Evolutionary conservation across 35 echinoderm and acorn worm genomes (phyloP).

Genomic region (Acanthaster planci): DNA sequence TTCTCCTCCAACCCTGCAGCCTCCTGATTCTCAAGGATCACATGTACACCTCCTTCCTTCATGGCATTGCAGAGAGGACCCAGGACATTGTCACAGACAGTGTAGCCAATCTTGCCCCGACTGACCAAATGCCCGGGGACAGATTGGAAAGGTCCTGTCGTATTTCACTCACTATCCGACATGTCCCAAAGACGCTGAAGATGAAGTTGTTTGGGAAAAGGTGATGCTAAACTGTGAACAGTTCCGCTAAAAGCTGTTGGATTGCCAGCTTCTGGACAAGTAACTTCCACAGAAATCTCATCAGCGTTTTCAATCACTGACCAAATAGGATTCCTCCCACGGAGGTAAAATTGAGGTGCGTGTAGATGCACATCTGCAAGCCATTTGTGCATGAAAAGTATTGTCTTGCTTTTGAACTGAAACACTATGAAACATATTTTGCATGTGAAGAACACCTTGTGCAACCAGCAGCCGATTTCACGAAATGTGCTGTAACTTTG

Average conservation of each 20-base stretch:
- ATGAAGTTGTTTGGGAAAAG: slow-evolving; percentile 86
- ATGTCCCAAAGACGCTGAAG: slow-evolving; percentile 91
- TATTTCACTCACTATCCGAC: slow-evolving; percentile 87
- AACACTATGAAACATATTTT: too few relatives aligned
- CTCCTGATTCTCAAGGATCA: slow-evolving; percentile 74
- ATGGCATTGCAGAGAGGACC: slow-evolving; percentile 77
- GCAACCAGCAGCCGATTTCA: too few relatives aligned
- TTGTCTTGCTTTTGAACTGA: too few relatives aligned
- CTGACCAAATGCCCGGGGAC: slow-evolving; percentile 46
- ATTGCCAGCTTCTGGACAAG: neutral
- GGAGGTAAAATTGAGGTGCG: too few relatives aligned
- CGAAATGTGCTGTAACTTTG: too few relatives aligned
- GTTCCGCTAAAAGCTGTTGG: neutral
- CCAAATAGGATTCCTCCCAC: too few relatives aligned
- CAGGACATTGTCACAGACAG: slow-evolving; percentile 47
- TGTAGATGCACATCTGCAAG: too few relatives aligned
- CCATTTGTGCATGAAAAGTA: too few relatives aligned
- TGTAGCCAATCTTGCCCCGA: slow-evolving; percentile 57
- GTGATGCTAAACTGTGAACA: slow-evolving; percentile 10
- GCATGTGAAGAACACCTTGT: too few relatives aligned
- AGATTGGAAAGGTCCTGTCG: slow-evolving; percentile 56
- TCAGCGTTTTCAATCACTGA: too few relatives aligned
- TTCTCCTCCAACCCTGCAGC: slow-evolving; percentile 85
- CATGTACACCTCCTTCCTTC: slow-evolving; percentile 79
- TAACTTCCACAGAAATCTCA: too few relatives aligned